Evolutionary conservation across 2,113 vertebrate genomes (phyloP), one percentile per base, ranked within the genome.

Genomic region (Colaptes auratus): DNA sequence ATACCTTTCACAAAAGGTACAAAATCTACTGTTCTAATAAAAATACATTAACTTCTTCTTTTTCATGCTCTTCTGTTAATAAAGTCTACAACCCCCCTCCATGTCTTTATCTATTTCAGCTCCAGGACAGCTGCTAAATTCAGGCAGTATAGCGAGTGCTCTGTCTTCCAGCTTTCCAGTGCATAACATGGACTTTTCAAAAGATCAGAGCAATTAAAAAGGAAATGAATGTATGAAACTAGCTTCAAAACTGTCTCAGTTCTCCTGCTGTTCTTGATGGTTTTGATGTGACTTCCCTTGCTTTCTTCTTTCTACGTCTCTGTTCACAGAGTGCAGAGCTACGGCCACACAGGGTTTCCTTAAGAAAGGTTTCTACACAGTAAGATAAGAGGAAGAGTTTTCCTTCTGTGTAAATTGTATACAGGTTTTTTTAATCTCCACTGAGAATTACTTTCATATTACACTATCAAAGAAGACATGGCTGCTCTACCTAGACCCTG

Each of bases 141-240:
- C 25, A 56, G 31, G 59, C 53, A 83, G 46, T 48, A 72, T 75
- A 13, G 17, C 5, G 20, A 39, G 15, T 86, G 44, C 19, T 74
- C 56, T 78, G 36, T 63, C 53, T 85, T 93, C 33, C 58, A 78
- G 80, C 39, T 93, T 93, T 92, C 71, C 53, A 82, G 75, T 36
- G 50, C 17, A 5, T 58, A 94, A 90, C 63, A 70, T 10, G 56
- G 83, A 88, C 71, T 92, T 88, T 87, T 84, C 76, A 88, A 89
- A 94, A 95, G 79, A 96, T 90, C 82, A 95, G 93, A 97, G 82
- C 86, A 96, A 96, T 97, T 94, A 84, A 88, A 93, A 90, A 82
- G 89, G 21, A 92, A 96, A 91, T 76, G 52, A 92, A 19, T 64
- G 15, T 23, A 82, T 48, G 72, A 88, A 93, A 93, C 21, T 17